Evolutionary conservation across 1,140 invertebrate species (phyloP).

Genomic region (Euura lappo): DNA sequence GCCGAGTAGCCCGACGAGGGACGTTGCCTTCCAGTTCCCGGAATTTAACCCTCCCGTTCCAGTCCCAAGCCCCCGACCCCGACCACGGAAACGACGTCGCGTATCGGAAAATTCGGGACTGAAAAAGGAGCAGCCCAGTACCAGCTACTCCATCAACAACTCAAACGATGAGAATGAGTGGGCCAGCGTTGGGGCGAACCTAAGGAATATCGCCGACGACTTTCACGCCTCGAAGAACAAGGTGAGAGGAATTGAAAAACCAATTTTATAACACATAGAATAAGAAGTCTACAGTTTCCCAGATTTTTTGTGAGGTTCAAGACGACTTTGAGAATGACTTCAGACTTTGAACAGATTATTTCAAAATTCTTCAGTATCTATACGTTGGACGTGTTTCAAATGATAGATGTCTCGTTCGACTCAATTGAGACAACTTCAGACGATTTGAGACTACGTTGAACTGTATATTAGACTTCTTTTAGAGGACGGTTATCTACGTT

Average conservation of each 20-base stretch:
- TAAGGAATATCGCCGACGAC: slow-evolving; percentile 58
- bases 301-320: too few species aligned
- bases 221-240: slow-evolving; percentile 57
- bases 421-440: too few species aligned
- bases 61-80: slow-evolving; percentile 54
- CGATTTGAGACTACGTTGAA: too few species aligned
- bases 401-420: too few species aligned
- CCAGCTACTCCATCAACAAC: slow-evolving; percentile 35
- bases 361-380: too few species aligned
- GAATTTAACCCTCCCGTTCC: slow-evolving; percentile 46
- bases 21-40: slow-evolving; percentile 58
- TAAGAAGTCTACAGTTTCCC: too few species aligned
- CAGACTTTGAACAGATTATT: too few species aligned
- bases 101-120: slow-evolving; percentile 48
- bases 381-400: too few species aligned
- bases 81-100: slow-evolving; percentile 54
- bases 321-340: too few species aligned
- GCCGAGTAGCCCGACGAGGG: slow-evolving; percentile 55
- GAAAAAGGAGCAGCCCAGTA: slow-evolving; percentile 29
- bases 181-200: slow-evolving; percentile 54
- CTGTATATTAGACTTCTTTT: too few species aligned
- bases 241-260: slow-evolving; percentile 35
- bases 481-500: too few species aligned
- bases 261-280: too few species aligned
- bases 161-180: slow-evolving; percentile 49